A percentile compares a stretch with the other conserved stretches of the same genome.
Evolutionary conservation across 2,797 vertebrate species (phyloP).

Genomic region (Telmatherina bonti): DNA sequence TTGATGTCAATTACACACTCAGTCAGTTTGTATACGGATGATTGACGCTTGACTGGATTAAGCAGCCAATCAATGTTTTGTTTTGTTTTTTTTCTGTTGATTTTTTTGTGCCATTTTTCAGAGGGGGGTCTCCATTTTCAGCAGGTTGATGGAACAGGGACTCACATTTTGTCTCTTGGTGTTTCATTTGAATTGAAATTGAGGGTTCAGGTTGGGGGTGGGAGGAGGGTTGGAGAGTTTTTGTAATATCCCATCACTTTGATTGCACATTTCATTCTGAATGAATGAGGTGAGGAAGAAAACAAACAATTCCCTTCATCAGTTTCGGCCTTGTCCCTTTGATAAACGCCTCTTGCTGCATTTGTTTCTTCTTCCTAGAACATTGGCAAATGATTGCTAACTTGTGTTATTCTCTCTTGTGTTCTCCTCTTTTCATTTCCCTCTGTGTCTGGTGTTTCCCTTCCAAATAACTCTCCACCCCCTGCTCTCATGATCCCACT

Average conservation of each 20-base stretch:
- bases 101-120: conserved; percentile 48
- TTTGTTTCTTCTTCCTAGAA: conserved; percentile 42
- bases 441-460: conserved; percentile 23
- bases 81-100: conserved; percentile 32
- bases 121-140: conserved; percentile 52
- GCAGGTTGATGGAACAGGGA: conserved; percentile 50
- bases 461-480: conserved; percentile 25
- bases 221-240: conserved; percentile 49
- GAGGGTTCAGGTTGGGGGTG: conserved; percentile 14
- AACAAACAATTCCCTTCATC: conserved; percentile 75
- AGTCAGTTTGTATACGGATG: conserved; percentile 49
- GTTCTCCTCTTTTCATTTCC: conserved; percentile 36
- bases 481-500: background rate
- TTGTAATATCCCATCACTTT: conserved; percentile 60
- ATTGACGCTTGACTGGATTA: conserved; percentile 58
- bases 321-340: conserved; percentile 71
- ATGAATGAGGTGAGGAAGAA: conserved; percentile 71
- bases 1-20: conserved; percentile 61
- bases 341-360: conserved; percentile 67
- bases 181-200: conserved; percentile 53
- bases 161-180: conserved; percentile 53
- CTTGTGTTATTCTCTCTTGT: conserved; percentile 53
- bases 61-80: conserved; percentile 29
- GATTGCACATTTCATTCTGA: conserved; percentile 75
- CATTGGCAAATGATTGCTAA: conserved; percentile 68